These are phyloP conservation scores for Pelecanoides urinatrix DNA, from an alignment of 2,113 vertebrate genomes.

Conservation along the genomic window DNA sequence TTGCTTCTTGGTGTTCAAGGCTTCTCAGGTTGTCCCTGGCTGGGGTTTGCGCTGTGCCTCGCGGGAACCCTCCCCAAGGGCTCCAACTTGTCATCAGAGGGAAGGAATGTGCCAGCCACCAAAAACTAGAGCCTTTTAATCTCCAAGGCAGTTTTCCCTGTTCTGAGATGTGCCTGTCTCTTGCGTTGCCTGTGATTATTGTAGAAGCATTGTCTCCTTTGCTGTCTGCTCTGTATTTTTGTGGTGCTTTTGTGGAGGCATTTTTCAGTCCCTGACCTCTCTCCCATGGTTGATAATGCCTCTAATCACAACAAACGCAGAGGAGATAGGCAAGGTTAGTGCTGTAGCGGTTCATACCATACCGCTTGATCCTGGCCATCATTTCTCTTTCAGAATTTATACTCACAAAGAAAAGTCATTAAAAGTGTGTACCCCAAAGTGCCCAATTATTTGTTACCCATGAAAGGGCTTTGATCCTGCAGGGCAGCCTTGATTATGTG, in stretches of 20 bases:
- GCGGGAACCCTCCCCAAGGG: not conserved
- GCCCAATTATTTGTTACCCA: not conserved
- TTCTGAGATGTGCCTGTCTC: not conserved
- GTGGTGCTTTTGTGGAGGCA: not conserved
- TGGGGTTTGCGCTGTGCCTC: not conserved
- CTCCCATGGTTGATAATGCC: accelerated
- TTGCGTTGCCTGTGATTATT: not conserved
- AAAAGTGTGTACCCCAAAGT: not conserved
- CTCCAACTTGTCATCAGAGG: not conserved
- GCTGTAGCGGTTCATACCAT: not conserved
- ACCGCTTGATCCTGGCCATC: not conserved
- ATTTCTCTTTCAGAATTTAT: not conserved
- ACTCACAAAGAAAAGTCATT: not conserved
- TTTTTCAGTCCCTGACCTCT: not conserved
- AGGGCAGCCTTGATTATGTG: not conserved
- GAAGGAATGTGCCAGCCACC: not conserved
- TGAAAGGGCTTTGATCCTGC: not conserved
- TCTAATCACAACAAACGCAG: not conserved
- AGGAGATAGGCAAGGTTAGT: not conserved
- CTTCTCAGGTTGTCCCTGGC: accelerated
- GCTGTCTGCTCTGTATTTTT: not conserved
- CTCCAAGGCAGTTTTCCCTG: not conserved
- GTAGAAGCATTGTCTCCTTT: not conserved
- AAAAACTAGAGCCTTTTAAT: not conserved
- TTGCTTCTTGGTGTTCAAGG: not conserved